A percentile compares a stretch with the other conserved stretches of the same genome.
phyloP scores from a whole-genome alignment of 2,888 invertebrate species.

The Nasonovia ribisnigri region DNA sequence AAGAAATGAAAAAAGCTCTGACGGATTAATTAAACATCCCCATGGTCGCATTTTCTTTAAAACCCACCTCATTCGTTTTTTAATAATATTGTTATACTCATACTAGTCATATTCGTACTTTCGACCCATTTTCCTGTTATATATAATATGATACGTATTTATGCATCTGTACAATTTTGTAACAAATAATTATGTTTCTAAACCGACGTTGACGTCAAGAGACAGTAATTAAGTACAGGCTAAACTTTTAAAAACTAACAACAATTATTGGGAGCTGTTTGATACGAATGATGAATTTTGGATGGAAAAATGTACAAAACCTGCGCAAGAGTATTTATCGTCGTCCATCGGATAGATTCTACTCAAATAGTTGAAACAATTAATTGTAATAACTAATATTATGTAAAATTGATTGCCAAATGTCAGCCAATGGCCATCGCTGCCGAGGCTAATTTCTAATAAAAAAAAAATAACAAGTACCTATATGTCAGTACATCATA shows the following conservation, averaged over 20 bases:
- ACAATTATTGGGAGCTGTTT: not conserved
- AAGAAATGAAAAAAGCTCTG: not conserved
- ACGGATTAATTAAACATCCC: slow-evolving; percentile 7
- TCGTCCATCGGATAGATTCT: not conserved
- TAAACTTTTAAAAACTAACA: not conserved
- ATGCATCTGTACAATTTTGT: too few relatives aligned
- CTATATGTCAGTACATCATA: not conserved
- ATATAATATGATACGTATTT: not conserved
- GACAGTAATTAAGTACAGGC: not conserved
- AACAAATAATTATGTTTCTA: not conserved
- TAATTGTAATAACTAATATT: too few relatives aligned
- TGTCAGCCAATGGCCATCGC: too few relatives aligned
- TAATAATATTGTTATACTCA: too few relatives aligned
- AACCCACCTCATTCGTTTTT: not conserved
- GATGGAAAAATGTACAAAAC: not conserved
- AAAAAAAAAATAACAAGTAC: not conserved
- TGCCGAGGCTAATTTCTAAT: too few relatives aligned
- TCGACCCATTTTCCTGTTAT: not conserved
- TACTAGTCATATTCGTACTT: too few relatives aligned
- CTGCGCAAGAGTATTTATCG: not conserved
- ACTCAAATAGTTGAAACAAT: not conserved
- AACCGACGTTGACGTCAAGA: not conserved
- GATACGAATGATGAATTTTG: not conserved
- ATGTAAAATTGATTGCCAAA: too few relatives aligned
- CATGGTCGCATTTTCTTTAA: not conserved